phyloP scores from a whole-genome alignment of 1,140 invertebrate species.

The Drosophila bifasciata region DNA sequence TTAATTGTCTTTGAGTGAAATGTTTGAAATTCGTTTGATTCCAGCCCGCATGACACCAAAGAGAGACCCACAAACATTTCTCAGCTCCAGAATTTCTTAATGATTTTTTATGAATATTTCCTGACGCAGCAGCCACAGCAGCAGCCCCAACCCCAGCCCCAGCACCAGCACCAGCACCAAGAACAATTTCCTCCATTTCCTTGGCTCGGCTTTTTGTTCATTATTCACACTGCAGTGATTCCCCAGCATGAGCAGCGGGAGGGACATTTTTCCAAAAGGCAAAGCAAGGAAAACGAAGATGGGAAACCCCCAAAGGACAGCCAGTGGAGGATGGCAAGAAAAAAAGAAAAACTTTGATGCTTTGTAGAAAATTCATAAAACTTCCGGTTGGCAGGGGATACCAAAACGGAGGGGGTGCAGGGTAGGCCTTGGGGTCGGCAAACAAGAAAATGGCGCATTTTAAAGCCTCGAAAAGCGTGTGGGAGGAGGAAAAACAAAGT shows the following conservation, averaged over 20 bases:
- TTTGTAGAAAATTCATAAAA: constrained; percentile 82
- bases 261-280: constrained; percentile 34
- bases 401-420: background rate
- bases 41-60: constrained; percentile 56
- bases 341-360: constrained; percentile 70
- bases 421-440: constrained; percentile 41
- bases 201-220: constrained; percentile 38
- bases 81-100: constrained; percentile 38
- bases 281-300: constrained; percentile 19
- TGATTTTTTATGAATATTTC: constrained; percentile 77
- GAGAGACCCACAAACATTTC: constrained; percentile 23
- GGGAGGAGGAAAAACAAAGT: constrained; percentile 36
- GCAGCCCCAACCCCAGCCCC: too few relatives aligned
- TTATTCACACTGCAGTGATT: constrained; percentile 81
- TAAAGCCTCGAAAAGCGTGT: constrained; percentile 50
- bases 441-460: constrained; percentile 82
- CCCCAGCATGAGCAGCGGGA: constrained; percentile 39
- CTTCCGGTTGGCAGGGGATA: constrained; percentile 62
- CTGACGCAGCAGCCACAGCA: constrained; percentile 43
- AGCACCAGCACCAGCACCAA: constrained; percentile 1
- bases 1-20: constrained; percentile 29
- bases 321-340: constrained; percentile 1
- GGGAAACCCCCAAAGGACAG: constrained; percentile 53
- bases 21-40: constrained; percentile 32
- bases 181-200: constrained; percentile 40